Evolutionary conservation across 2,113 vertebrate species (phyloP), one percentile per base, ranked within the genome.

Genomic region (Nesogale talazaci): DNA sequence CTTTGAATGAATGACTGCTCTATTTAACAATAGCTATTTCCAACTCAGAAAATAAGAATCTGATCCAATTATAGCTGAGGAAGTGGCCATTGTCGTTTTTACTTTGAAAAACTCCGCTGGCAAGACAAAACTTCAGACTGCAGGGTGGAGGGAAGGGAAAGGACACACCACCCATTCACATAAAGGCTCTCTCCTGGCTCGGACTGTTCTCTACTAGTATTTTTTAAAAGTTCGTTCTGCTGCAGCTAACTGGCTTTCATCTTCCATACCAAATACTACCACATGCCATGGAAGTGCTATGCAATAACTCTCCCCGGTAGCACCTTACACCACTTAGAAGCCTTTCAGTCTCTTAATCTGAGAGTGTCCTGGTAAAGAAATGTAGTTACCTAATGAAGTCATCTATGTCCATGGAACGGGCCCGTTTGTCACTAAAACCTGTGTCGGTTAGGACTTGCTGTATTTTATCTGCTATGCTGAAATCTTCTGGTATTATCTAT

Each of bases 351-450:
- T 91, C 82, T 72, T 90, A 61, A 70, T 86, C 80, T 82, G 81
- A 95, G 92, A 83, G 82, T 97, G 75, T 91, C 90, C 94, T 65
- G 88, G 80, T 93, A 70, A 88, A 95, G 92, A 94, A 90, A 92
- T 92, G 92, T 96, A 86, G 95, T 97, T 98, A 99, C 99, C 99
- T 98, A 97, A 99, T 99, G 95, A 99, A 99, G 93, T 99, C 99
- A 96, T 99, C 99, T 69, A 99, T 99, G 97, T 99, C 99, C 99
- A 99, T 99, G 77, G 99, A 98, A 63, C 99, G 98, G 61, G 99
- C 99, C 96, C 99, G 98, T 97, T 99, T 99, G 94, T 99, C 99
- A 96, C 96, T 98, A 93, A 99, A 99, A 56, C 97, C 97, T 16
- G 97, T 98, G 95, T 98, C 98, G 97, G 98, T 98, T 94, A 99